Evolutionary conservation across 2,797 vertebrate species (phyloP).

Genomic region (Catharus ustulatus): DNA sequence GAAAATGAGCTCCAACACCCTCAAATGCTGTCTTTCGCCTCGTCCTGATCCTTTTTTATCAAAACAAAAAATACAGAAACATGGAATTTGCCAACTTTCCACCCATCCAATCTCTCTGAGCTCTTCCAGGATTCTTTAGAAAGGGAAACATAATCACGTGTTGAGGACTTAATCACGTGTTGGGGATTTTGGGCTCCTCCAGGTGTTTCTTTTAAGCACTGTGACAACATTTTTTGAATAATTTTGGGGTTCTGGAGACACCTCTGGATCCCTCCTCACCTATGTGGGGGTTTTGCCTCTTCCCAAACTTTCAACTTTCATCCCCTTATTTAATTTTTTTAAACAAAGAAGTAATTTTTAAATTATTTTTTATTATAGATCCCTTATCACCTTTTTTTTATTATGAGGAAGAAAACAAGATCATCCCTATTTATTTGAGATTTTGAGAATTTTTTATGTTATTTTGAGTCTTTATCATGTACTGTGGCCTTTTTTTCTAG

Average conservation of each 20-base stretch:
- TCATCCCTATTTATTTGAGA: background rate
- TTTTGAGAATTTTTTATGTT: background rate
- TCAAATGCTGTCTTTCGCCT: background rate
- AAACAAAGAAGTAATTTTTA: fast-evolving
- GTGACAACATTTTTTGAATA: background rate
- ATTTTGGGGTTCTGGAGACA: background rate
- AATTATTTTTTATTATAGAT: background rate
- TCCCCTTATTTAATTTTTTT: background rate
- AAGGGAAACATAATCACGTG: background rate
- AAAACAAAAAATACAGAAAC: background rate
- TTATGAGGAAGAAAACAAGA: background rate
- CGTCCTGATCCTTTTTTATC: fast-evolving
- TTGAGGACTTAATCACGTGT: background rate
- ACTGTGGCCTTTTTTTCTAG: background rate
- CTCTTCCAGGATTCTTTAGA: background rate
- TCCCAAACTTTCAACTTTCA: background rate
- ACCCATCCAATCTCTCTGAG: background rate
- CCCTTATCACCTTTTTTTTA: background rate
- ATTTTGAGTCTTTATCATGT: background rate
- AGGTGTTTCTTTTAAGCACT: background rate
- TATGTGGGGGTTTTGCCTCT: background rate
- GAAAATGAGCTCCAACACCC: background rate
- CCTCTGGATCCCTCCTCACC: background rate
- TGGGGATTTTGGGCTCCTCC: background rate
- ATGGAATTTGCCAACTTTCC: background rate